Conservation (phyloP, 2,797 vertebrate species). For the Clarias pachynema region DNA sequence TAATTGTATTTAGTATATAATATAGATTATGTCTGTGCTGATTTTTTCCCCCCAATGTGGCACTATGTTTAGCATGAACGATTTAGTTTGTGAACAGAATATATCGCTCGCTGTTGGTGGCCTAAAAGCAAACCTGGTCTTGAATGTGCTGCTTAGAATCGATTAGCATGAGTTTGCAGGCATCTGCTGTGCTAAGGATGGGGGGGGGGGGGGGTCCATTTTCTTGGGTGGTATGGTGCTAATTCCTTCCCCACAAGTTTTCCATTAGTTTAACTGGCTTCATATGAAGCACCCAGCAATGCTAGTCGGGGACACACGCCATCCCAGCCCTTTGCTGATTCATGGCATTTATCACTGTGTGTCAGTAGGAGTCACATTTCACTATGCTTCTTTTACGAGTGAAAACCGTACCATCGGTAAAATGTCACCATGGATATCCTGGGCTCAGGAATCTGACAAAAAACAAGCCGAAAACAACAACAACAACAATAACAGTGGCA, state of each 20-base stretch:
- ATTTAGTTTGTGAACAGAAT: slow-evolving; percentile 19
- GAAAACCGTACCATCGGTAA: slow-evolving; percentile 40
- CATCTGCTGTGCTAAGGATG: slow-evolving; percentile 71
- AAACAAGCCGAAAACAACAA: neutral
- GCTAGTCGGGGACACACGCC: slow-evolving; percentile 68
- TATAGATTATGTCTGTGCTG: slow-evolving; percentile 25
- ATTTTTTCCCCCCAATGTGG: slow-evolving; percentile 2
- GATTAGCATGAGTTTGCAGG: slow-evolving; percentile 76
- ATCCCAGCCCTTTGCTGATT: slow-evolving; percentile 47
- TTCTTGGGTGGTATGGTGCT: slow-evolving; percentile 74
- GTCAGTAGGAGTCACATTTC: slow-evolving; percentile 36
- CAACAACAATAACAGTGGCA: slow-evolving; percentile 4
- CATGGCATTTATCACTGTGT: slow-evolving; percentile 52
- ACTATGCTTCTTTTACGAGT: slow-evolving; percentile 27
- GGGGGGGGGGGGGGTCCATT: slow-evolving; percentile 44
- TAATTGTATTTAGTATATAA: neutral
- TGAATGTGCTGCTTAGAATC: slow-evolving; percentile 74
- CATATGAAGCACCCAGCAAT: slow-evolving; percentile 68
- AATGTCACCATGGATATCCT: slow-evolving; percentile 30
- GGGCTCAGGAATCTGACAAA: neutral
- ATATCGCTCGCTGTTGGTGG: slow-evolving; percentile 70
- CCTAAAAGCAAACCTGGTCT: slow-evolving; percentile 76
- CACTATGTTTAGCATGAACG: slow-evolving; percentile 23
- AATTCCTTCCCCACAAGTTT: slow-evolving; percentile 75
- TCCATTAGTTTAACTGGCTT: slow-evolving; percentile 76